Evolutionary conservation across 2,888 invertebrate species (phyloP), one percentile per base, ranked within the genome.

Genomic region (Xanthorhoe designata): DNA sequence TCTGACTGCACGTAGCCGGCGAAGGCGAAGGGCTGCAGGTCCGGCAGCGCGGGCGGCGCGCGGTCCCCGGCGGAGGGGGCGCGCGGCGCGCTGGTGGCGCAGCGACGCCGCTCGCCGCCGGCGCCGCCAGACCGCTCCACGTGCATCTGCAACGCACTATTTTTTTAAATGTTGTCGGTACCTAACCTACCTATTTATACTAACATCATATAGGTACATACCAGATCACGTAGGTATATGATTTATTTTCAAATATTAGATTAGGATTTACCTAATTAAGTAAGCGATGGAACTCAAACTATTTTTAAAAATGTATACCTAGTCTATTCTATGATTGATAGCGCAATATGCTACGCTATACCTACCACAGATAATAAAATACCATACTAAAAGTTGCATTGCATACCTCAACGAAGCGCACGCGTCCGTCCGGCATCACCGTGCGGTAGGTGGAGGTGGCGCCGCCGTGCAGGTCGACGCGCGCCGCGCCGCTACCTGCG

Each of bases 401-500:
- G 0, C 13, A 13, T 55, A 89, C 91, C 80, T 82, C 82, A 0
- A 83, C 74, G 7, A 78, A 78, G 58, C 81, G 84, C 51, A 88
- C 71, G 51, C 71, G 74, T 0, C 86, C 87, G 64, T 81, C 85
- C 0, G 77, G 57, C 51, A 68, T 52, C 61, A 79, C 29, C 51
- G 75, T 75, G 57, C 88, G 86, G 77, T 84, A 86, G 2, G 83
- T 76, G 60, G 82, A 74, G n/a, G 88, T 80, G 50, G 84, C 71
- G n/a, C 87, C 88, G 19, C 80, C 87, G 75, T 89, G 84, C 64
- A 86, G 78, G 69, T 89, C 88, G 0, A 88, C 75, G 10, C 88
- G 84, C 1, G 88, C 76, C 9, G 85, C 79, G 17, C 90, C 90
- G 61, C 77, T 87, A n/a, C 61, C 68, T 7, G 85, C 81, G 70